Conservation (phyloP, 2,888 invertebrate genomes). For the Bedellia somnulentella region DNA sequence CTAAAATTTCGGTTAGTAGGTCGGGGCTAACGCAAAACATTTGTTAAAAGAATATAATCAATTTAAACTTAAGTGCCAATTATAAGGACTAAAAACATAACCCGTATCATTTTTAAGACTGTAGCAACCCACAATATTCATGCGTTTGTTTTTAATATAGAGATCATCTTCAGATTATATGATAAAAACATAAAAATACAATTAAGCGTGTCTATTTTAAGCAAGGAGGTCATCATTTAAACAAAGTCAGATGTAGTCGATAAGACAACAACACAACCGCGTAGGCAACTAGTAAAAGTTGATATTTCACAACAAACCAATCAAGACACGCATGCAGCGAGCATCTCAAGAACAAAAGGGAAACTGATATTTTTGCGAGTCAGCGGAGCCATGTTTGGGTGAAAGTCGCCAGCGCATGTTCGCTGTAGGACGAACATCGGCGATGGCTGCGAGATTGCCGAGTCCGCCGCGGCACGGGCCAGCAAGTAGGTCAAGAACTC, state of each 20-base stretch:
- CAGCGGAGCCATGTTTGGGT: slow-evolving; percentile 30
- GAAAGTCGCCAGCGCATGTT: slow-evolving; percentile 54
- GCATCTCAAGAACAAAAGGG: slow-evolving; percentile 17
- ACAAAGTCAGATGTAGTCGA: too few species aligned
- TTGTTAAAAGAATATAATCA: too few species aligned
- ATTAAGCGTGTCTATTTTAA: too few species aligned
- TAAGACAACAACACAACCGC: slow-evolving; percentile 4
- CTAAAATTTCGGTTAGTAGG: slow-evolving; percentile 46
- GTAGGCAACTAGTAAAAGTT: neutral
- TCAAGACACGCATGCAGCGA: slow-evolving; percentile 4
- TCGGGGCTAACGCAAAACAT: slow-evolving; percentile 39
- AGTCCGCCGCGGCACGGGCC: slow-evolving; percentile 36
- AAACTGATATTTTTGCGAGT: slow-evolving; percentile 14
- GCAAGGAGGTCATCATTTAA: too few species aligned
- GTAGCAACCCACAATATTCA: too few species aligned
- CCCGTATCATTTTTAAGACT: too few species aligned
- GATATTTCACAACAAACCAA: neutral
- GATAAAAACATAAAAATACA: too few species aligned
- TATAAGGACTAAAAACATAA: too few species aligned
- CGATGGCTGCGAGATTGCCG: slow-evolving; percentile 15
- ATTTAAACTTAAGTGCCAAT: too few species aligned
- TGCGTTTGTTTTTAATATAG: too few species aligned
- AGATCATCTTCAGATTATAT: too few species aligned
- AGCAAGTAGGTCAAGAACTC: slow-evolving; percentile 46
- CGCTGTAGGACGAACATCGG: slow-evolving; percentile 31